Evolutionary conservation across 2,113 vertebrate species (phyloP), one percentile per base, ranked within the genome.

Genomic region (Nothocercus julius): DNA sequence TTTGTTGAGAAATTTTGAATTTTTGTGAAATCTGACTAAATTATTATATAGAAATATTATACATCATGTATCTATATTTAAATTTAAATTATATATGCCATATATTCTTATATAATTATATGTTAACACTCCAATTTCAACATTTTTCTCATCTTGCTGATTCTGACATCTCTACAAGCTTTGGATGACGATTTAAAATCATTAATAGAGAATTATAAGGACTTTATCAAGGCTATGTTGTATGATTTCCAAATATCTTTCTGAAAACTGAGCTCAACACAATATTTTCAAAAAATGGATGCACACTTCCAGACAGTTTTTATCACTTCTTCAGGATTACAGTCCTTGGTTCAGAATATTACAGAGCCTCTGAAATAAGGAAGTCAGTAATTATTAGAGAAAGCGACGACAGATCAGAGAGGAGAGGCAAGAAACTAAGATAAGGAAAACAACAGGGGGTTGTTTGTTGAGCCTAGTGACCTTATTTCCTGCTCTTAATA

Each of bases 301-400:
- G 72, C 68, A 85, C 58, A 91, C 15, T 92, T 96, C 92, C 72
- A 94, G 82, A 92, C 30, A 13, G 9, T 38, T 82, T 85, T 86
- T 20, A 88, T 73, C 53, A 22, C 20, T 96, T 88, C 56, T 94
- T 96, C 68, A 94, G 68, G 84, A 95, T 97, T 95, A 94, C 77
- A 82, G 61, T 69, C 44, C 85, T 92, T 91, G 76, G 67, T 95
- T 93, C 58, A 94, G 88, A 97, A 96, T 96, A 97, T 92, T 97
- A 95, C 63, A 97, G 44, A 92, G 68, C n/a, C 47, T 92, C 66
- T 87, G 76, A 97, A 97, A 95, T 96, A 92, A 92, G 82, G 76
- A 95, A 97, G 87, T 96, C 96, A 94, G 94, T 96, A 95, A 79
- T 95, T 93, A 97, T 97, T 95, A 97, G 92, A 87, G 56, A 97